phyloP scores from a whole-genome alignment of 1,140 invertebrate species.

The Elymnias hypermnestra region DNA sequence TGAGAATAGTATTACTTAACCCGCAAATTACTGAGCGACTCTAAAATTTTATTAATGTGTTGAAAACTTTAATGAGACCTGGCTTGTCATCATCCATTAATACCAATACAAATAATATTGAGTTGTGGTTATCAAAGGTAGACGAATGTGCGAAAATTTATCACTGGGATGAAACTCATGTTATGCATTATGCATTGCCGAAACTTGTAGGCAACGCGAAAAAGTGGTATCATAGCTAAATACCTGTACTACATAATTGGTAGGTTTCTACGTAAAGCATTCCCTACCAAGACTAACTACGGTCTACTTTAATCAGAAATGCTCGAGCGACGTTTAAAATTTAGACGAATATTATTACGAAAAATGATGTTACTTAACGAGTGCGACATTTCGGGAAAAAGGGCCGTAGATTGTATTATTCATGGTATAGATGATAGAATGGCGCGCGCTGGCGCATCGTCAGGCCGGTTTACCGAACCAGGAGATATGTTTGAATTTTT shows the following conservation, averaged over 20 bases:
- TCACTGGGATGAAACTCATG: slow-evolving; percentile 1
- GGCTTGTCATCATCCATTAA: no score
- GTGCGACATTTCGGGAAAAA: slow-evolving; percentile 1
- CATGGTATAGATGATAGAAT: slow-evolving; percentile 9
- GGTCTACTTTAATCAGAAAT: no score
- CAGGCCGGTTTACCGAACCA: background rate
- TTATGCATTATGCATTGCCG: slow-evolving; percentile 4
- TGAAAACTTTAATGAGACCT: no score
- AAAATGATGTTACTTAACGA: slow-evolving; percentile 3
- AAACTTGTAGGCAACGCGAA: slow-evolving; percentile 4
- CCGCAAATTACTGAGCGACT: no score
- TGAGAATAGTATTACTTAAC: no score
- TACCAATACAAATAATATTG: no score
- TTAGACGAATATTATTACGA: slow-evolving; percentile 11
- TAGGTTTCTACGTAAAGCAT: no score
- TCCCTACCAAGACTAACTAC: no score
- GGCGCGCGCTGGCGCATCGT: background rate
- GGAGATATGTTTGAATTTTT: background rate
- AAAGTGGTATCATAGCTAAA: no score
- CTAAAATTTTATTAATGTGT: no score
- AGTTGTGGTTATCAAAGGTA: slow-evolving; percentile 10
- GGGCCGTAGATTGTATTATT: slow-evolving; percentile 5
- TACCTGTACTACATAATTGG: no score
- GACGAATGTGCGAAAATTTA: slow-evolving; percentile 11
- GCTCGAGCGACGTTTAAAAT: background rate